Evolutionary conservation across 2,797 vertebrate species (phyloP), one percentile per base, ranked within the genome.

Genomic region (Yasuhikotakia modesta): DNA sequence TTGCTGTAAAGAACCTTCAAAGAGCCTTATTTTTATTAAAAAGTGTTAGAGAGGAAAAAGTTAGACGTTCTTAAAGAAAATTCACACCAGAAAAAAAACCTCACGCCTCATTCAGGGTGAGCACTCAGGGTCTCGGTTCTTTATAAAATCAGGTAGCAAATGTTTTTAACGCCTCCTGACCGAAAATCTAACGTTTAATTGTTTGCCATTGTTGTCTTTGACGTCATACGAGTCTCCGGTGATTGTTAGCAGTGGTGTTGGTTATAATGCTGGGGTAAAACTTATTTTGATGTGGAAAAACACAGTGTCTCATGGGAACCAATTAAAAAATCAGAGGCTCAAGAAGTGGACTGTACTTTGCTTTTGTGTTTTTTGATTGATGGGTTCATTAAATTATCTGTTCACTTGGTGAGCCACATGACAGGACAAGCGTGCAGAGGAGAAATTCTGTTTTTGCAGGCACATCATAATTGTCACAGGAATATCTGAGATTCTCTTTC

Each of bases 311-410:
- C 87, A 2, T 80, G 90, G 90, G 88, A 90, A 87, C 81, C 87
- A 85, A 92, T 92, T 93, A 92, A 89, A 85, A 79, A 89, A 90
- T 85, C 6, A 60, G 69, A 91, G 76, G 78, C 87, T 83, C 73
- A 82, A 73, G 30, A 70, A 76, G 66, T 82, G 84, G 80, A 89
- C 83, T 80, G 50, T 81, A 75, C 75, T 81, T 86, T 72, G 81
- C 78, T 87, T 88, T 89, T 84, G 52, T 72, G 83, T 79, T 85
- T 64, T 65, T 65, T 86, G 84, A 89, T 81, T 83, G 86, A 90
- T 87, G 85, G 85, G 76, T 91, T 89, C 82, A 87, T 90, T 88
- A 87, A 89, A 86, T 87, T 73, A 85, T 85, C 72, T 84, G 80
- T 87, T 87, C 84, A 82, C 81, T 86, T 84, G 84, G 74, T 79